Evolutionary conservation across 2,797 vertebrate species (phyloP).

Genomic region (Hypotaenidia philippensis): DNA sequence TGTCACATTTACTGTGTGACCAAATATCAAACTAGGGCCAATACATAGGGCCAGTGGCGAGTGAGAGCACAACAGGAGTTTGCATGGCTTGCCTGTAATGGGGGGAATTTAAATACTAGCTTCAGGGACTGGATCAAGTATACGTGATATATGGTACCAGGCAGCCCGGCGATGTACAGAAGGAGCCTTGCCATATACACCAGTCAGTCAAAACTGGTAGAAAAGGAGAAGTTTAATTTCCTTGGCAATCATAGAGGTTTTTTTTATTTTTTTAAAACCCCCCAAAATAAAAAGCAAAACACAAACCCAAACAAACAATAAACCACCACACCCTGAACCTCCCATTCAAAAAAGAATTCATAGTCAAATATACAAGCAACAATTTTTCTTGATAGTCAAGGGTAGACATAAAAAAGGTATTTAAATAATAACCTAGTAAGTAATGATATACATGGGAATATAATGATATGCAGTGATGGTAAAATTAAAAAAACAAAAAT

Average conservation of each 20-base stretch:
- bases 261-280: background rate
- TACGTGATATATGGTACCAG: background rate
- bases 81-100: background rate
- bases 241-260: background rate
- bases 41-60: accelerated
- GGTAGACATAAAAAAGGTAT: background rate
- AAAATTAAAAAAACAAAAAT: background rate
- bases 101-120: background rate
- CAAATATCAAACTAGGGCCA: background rate
- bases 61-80: background rate
- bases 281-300: background rate
- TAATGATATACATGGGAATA: background rate
- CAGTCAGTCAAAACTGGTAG: background rate
- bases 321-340: background rate
- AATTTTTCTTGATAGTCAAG: background rate
- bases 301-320: background rate
- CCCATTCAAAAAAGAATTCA: background rate
- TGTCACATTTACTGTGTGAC: background rate
- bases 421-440: background rate
- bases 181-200: background rate
- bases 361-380: background rate
- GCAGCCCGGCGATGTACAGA: background rate
- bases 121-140: background rate
- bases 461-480: background rate
- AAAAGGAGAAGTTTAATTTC: background rate